These are phyloP conservation scores for Drosophila bocqueti DNA, from an alignment of 1,140 invertebrate genomes.

Conservation along the genomic window DNA sequence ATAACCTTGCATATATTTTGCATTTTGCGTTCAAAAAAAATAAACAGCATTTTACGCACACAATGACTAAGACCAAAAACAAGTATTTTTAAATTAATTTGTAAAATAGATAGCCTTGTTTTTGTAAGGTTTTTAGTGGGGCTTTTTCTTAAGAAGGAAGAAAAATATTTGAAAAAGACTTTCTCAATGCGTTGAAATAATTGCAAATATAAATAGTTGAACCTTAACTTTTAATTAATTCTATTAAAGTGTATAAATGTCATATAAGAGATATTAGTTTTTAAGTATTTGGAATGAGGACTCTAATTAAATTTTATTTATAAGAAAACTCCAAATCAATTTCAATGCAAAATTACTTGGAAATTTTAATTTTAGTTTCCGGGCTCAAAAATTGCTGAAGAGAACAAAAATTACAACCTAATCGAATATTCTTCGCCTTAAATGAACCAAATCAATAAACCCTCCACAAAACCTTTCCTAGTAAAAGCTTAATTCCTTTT, in stretches of 20 bases:
- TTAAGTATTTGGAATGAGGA: too few relatives aligned
- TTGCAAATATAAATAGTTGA: neutral
- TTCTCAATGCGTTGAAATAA: neutral
- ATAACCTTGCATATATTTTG: slow-evolving; percentile 17
- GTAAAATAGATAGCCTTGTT: slow-evolving; percentile 11
- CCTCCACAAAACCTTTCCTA: neutral
- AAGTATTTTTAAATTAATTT: neutral
- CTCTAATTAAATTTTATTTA: neutral
- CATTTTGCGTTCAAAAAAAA: slow-evolving; percentile 3
- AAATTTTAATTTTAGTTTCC: neutral
- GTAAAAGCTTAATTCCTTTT: neutral
- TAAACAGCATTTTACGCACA: slow-evolving; percentile 9
- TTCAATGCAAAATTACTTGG: neutral
- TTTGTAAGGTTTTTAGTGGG: neutral
- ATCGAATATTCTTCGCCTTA: neutral
- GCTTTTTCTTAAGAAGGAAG: neutral
- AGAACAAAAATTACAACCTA: neutral
- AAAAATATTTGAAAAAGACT: neutral
- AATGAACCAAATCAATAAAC: neutral
- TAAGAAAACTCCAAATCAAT: neutral
- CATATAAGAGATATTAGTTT: neutral
- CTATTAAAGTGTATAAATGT: too few relatives aligned
- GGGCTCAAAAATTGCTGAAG: neutral
- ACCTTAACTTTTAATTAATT: neutral
- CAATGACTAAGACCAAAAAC: neutral